Percentiles rank a stretch among this genome's conserved stretches.
Evolutionary conservation across 2,888 invertebrate species (phyloP).

Genomic region (Hypercompe scribonia): DNA sequence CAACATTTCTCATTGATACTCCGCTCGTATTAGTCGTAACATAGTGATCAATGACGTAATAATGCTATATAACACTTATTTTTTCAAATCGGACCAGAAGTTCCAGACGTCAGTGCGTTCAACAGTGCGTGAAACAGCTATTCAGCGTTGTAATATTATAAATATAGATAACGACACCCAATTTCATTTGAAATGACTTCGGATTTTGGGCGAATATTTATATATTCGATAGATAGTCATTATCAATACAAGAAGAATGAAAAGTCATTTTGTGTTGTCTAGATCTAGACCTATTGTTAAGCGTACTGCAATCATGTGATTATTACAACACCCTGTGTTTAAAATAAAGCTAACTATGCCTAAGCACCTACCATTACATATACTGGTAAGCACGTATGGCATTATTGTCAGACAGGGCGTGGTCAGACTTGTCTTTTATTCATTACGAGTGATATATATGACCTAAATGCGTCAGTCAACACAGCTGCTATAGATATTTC

Average conservation of each 20-base stretch:
- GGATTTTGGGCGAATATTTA: background rate
- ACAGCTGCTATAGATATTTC: background rate
- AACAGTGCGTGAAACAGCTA: no score
- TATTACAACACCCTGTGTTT: conserved; percentile 1
- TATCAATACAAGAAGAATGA: background rate
- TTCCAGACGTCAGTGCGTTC: no score
- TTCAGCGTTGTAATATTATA: no score
- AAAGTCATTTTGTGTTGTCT: background rate
- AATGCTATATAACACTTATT: no score
- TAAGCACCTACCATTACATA: conserved; percentile 30
- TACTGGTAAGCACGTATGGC: conserved; percentile 54
- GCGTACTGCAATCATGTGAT: background rate
- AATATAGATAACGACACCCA: background rate
- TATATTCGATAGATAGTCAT: background rate
- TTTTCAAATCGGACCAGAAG: no score
- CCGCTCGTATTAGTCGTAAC: no score
- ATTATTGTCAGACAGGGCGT: conserved; percentile 57
- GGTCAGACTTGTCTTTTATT: conserved; percentile 56
- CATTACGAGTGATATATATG: conserved; percentile 56
- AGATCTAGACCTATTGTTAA: background rate
- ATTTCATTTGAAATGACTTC: background rate
- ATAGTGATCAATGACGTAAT: no score
- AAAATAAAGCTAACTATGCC: conserved; percentile 3
- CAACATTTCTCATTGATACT: no score
- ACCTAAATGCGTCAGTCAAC: conserved; percentile 66